Evolutionary conservation across 2,888 invertebrate genomes (phyloP), one percentile per base, ranked within the genome.

Genomic region (Koerneria pararmatus): DNA sequence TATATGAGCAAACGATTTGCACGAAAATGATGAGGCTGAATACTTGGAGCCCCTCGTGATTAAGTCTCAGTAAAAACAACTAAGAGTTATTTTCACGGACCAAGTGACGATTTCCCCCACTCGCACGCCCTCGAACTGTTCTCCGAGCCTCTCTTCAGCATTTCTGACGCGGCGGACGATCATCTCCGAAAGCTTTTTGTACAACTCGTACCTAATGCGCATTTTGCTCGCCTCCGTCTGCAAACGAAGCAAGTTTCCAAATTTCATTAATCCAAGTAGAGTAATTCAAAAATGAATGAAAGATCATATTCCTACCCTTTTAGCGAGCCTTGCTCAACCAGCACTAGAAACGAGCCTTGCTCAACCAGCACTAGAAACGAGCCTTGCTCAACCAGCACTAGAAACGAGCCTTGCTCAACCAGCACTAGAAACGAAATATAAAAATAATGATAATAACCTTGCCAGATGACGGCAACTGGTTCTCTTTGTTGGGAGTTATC

Each of bases 171-270:
- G 90, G 64, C 92, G 87, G 3, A 95, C 89, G 65, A 98, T 87
- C 88, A 94, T 90, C 80, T 94, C 93, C 56, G 94, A 91, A 66
- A 97, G 87, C 60, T 89, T 88, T 83, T 92, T 93, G 86, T 97
- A 98, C 72, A 95, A 92, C 75, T 95, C 95, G 82, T 91, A 97
- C 1, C 92, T 90, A 57, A 98, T 76, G 70, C 85, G 87, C 68
- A 87, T 69, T 60, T 76, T 74, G 1, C 73, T 66, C 8, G 77
- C 68, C 60, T 80, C 76, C 37, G 74, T 64, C 69, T 72, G 58
- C 41, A 70, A 34, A 11, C n/a, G n/a, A n/a, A n/a, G n/a, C n/a
- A n/a, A n/a, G n/a, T n/a, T n/a, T n/a, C n/a, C n/a, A n/a, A n/a
- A n/a, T n/a, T n/a, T n/a, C n/a, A n/a, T n/a, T n/a, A n/a, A n/a